A percentile compares a stretch with the other conserved stretches of the same genome.
These are phyloP conservation scores for Denticeps clupeoides DNA, from an alignment of 2,797 vertebrate genomes.

Conservation along the genomic window DNA sequence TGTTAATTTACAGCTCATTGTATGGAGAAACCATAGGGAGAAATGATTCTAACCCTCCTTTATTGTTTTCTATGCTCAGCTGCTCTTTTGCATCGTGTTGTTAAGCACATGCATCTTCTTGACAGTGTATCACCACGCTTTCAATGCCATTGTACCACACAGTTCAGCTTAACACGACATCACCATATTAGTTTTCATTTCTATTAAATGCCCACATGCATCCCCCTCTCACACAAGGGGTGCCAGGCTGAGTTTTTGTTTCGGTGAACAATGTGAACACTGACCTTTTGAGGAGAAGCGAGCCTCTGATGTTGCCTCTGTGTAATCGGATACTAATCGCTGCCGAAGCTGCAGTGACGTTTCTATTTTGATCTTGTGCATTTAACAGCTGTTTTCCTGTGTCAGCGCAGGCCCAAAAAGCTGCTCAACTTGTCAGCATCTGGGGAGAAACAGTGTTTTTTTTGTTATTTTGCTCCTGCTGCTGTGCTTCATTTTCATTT, in stretches of 20 bases:
- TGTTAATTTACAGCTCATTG: too few relatives aligned
- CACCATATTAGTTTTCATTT: too few relatives aligned
- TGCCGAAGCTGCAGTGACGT: conserved; percentile 13
- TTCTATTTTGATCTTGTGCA: conserved; percentile 33
- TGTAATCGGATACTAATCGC: conserved; percentile 32
- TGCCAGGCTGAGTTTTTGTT: conserved; percentile 13
- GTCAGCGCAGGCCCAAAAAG: background rate
- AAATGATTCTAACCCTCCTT: too few relatives aligned
- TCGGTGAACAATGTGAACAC: conserved; percentile 14
- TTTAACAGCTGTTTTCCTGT: conserved; percentile 23
- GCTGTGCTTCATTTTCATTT: background rate
- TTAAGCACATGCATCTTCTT: too few relatives aligned
- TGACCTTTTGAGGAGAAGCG: conserved; percentile 27
- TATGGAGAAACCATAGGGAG: too few relatives aligned
- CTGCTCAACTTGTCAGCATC: conserved; percentile 1
- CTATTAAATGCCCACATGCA: too few relatives aligned
- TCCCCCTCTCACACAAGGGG: too few relatives aligned
- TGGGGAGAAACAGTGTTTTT: background rate
- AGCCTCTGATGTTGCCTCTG: conserved; percentile 1
- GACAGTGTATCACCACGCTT: too few relatives aligned
- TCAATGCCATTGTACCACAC: too few relatives aligned
- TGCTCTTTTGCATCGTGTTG: too few relatives aligned
- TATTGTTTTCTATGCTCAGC: too few relatives aligned
- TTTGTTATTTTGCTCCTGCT: background rate
- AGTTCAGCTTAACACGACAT: too few relatives aligned